Base-by-base conservation (phyloP, 2,113 vertebrate species). In the Sylvicapra grimmia region DNA sequence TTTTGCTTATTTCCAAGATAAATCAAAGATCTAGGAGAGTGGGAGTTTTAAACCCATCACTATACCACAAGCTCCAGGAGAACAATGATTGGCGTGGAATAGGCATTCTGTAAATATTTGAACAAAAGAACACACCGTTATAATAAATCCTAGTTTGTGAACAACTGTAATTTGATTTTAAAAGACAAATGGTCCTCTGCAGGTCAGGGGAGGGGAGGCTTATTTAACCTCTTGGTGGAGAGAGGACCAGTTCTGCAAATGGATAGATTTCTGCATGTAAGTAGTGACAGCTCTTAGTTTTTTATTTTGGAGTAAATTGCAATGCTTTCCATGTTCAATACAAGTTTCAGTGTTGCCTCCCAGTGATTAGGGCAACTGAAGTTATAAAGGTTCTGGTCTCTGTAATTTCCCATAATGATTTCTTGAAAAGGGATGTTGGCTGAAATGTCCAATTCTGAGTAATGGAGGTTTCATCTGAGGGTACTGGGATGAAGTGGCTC, bases 391-490 rank as follows among this genome's bases (percentile, higher is more conserved):
- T 80, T 21, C 47, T 36, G 14, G 25, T 84, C 59, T 91, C 5
- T 1, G 21, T 83, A 58, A 49, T 92, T 92, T 49, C 40, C 53
- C 61, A 84, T 72, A 79, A 49, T 61, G 72, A 63, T 84, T 86
- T 92, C 77, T 87, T 65, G 54, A 44, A 89, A 80, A 75, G 21
- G 51, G 54, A 68, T 21, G 14, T 59, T 63, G 82, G 40, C n/a
- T 79, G 63, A 96, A 94, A 94, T 85, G 61, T 85, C 16, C 53
- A 72, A 1, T 97, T 87, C 79, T 27, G 40, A 80, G 63, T 92
- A 87, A 90, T 4, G 65, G 83, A 89, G 58, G 56, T 80, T 97
- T 95, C 59, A 23, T 58, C 75, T 49, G 51, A 13, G 29, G 47
- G 13, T 56, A 25, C 1, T 29, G n/a, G 77, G 54, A 56, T 85